phyloP scores from a whole-genome alignment of 2,888 invertebrate genomes.

The Rhabditoides inermis region DNA sequence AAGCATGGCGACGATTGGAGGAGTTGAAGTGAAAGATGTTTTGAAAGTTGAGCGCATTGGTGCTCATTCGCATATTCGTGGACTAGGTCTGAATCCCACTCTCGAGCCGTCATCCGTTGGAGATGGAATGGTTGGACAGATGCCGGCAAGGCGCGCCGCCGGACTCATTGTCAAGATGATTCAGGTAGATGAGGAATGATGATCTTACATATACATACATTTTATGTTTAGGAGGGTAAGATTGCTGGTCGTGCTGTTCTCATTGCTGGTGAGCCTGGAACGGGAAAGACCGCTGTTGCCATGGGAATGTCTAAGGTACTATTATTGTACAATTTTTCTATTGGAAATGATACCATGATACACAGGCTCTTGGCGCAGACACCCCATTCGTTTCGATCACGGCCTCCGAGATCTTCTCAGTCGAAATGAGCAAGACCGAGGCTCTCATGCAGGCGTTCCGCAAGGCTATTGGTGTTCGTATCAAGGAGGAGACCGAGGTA shows the following conservation, averaged over 20 bases:
- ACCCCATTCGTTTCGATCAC: slow-evolving; percentile 98
- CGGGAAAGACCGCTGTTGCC: slow-evolving; percentile 95
- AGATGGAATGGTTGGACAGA: slow-evolving; percentile 56
- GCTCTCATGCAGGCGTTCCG: slow-evolving; percentile 90
- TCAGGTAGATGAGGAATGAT: too few species aligned
- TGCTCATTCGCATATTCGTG: slow-evolving; percentile 95
- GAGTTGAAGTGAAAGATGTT: slow-evolving; percentile 21
- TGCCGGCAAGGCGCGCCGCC: slow-evolving; percentile 81
- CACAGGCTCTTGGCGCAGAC: slow-evolving; percentile 59
- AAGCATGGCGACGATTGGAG: slow-evolving; percentile 34
- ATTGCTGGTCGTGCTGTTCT: slow-evolving; percentile 90
- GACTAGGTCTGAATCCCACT: slow-evolving; percentile 75
- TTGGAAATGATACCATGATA: slow-evolving; percentile 19
- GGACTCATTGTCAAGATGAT: slow-evolving; percentile 95
- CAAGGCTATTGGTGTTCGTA: slow-evolving; percentile 85
- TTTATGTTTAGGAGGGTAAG: slow-evolving; percentile 69
- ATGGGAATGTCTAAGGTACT: slow-evolving; percentile 61
- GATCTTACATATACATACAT: background rate
- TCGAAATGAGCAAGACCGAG: slow-evolving; percentile 98
- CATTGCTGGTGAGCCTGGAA: slow-evolving; percentile 91
- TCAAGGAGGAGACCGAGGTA: slow-evolving; percentile 65
- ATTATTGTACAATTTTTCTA: background rate
- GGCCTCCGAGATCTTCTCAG: slow-evolving; percentile 82
- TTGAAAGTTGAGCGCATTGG: slow-evolving; percentile 56
- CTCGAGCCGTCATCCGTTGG: slow-evolving; percentile 77